phyloP scores from a whole-genome alignment of 1,140 invertebrate genomes.

The Pseudomyrmex dendroicus region DNA sequence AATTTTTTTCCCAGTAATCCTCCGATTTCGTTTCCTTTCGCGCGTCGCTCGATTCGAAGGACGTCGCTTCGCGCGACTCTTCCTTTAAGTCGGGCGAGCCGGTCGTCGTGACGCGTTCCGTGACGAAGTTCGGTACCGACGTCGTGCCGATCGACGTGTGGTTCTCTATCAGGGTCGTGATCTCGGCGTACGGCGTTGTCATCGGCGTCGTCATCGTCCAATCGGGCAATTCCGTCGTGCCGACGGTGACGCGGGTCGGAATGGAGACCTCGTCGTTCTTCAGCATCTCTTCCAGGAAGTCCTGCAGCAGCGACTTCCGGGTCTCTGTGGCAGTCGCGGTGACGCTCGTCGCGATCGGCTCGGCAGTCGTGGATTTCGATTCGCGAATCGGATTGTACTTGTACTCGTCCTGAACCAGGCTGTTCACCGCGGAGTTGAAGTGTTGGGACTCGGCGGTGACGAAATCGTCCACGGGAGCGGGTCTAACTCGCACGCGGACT shows the following conservation, averaged over 20 bases:
- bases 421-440: slow-evolving; percentile 79
- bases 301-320: slow-evolving; percentile 65
- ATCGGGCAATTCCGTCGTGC: slow-evolving; percentile 55
- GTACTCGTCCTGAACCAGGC: slow-evolving; percentile 71
- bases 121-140: slow-evolving; percentile 9
- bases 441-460: slow-evolving; percentile 81
- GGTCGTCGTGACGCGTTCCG: slow-evolving; percentile 21
- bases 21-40: not conserved
- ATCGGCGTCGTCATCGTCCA: slow-evolving; percentile 62
- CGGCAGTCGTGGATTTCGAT: slow-evolving; percentile 10
- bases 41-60: not conserved
- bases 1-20: slow-evolving; percentile 7
- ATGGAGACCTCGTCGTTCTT: slow-evolving; percentile 61
- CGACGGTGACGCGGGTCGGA: slow-evolving; percentile 3
- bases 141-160: slow-evolving; percentile 10
- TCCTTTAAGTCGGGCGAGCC: slow-evolving; percentile 19
- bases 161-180: slow-evolving; percentile 43
- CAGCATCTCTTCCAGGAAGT: slow-evolving; percentile 73
- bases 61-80: not conserved
- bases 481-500: slow-evolving; percentile 79
- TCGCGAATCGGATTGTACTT: slow-evolving; percentile 58
- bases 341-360: slow-evolving; percentile 30
- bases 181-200: slow-evolving; percentile 43
- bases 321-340: slow-evolving; percentile 2
- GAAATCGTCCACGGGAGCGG: slow-evolving; percentile 76